Base-by-base conservation (phyloP, 2,888 invertebrate genomes). In the Pharmacophagus antenor region DNA sequence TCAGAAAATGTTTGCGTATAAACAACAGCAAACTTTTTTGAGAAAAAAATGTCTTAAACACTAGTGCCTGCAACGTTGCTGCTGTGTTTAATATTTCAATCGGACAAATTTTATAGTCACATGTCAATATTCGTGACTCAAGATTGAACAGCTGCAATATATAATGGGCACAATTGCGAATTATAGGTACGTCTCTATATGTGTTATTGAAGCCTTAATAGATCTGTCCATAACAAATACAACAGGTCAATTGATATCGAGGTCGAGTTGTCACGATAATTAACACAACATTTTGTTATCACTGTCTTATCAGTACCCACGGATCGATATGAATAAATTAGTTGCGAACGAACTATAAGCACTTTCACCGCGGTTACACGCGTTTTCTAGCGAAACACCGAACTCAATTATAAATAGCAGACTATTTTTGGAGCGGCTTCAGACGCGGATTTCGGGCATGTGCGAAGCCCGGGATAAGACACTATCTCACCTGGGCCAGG, bases 401-500 rank as follows among this genome's bases (percentile, higher is more conserved):
- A 88, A 90, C 90, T 87, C 90, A 89, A 90, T 90, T 90, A 90
- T 90, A 89, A 90, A 90, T 90, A 90, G 90, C 88, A 83, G 85
- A 87, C 90, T 90, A 90, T 90, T 90, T 90, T 88, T 85, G 90
- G 90, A 88, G 86, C 88, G 84, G 85, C 85, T 88, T 89, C 88
- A 83, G 83, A 88, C 83, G 88, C 88, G 84, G 81, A 84, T 88
- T 87, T 85, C 88, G 87, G 85, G 89, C 87, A 88, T 87, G 84
- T 88, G 85, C 87, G 88, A 85, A 84, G 84, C 89, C 89, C 90
- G 90, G 89, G 90, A 86, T 85, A 87, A 87, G 89, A 84, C 88
- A 84, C 86, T 84, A 80, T 88, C 93, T 94, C 93, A 97, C 97
- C 97, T 97, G 84, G 99, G 98, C 98, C 98, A 98, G 88, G 97